Conservation (phyloP, 2,888 invertebrate species). For the Campaea margaritaria region DNA sequence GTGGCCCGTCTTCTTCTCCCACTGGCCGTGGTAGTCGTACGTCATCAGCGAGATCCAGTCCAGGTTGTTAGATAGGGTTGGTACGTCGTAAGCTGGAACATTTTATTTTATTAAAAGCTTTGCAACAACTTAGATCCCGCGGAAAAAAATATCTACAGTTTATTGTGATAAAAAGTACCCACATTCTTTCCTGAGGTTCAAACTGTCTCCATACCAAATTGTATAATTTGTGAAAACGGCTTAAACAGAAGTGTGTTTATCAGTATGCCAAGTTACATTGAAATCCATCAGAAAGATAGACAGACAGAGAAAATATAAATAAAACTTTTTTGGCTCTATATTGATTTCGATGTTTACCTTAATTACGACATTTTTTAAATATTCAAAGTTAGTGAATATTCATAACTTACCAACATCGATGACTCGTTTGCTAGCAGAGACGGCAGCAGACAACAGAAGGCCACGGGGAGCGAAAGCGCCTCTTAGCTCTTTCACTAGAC, state of each 20-base stretch:
- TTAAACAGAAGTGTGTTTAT: no score
- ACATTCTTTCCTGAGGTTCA: no score
- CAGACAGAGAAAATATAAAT: no score
- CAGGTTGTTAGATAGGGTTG: conserved; percentile 89
- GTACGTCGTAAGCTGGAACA: conserved; percentile 88
- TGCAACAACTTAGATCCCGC: not conserved
- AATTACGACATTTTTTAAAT: no score
- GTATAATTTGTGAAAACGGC: no score
- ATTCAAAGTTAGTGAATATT: not conserved
- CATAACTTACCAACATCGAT: conserved; percentile 88
- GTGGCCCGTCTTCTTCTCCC: conserved; percentile 96
- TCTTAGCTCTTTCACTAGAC: conserved; percentile 90
- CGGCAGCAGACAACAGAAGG: conserved; percentile 91
- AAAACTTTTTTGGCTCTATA: no score
- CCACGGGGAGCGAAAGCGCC: conserved; percentile 89
- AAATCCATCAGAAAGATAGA: no score
- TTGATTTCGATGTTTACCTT: no score
- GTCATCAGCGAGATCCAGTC: conserved; percentile 97
- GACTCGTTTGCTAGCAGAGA: conserved; percentile 93
- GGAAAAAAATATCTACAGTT: no score
- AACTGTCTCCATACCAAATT: no score
- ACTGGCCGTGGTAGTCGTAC: conserved; percentile 96
- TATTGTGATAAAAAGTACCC: no score
- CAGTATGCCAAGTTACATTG: no score
- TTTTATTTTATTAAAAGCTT: not conserved